Percentiles rank a stretch among this genome's conserved stretches.
Conservation (phyloP, 2,888 invertebrate species). For the Vannuccia rotundouncinata region DNA sequence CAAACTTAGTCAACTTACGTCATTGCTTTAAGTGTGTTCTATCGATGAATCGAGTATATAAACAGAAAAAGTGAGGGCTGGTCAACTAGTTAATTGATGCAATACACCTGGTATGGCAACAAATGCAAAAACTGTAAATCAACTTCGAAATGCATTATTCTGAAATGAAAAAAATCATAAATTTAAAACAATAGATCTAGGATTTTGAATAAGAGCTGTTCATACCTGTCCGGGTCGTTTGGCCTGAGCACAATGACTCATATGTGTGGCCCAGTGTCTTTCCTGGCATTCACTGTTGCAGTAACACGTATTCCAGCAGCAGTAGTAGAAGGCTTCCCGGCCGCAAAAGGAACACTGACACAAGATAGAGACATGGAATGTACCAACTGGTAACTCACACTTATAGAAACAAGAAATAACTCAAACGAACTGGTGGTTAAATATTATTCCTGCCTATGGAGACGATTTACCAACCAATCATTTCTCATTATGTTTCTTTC, state of each 20-base stretch:
- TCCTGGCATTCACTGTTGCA: conserved; percentile 34
- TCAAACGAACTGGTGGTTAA: no score
- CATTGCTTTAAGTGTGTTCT: background rate
- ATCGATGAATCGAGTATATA: background rate
- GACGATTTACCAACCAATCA: no score
- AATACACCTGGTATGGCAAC: background rate
- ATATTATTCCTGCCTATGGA: no score
- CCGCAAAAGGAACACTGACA: conserved; percentile 35
- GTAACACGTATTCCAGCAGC: conserved; percentile 39
- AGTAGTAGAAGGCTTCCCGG: conserved; percentile 28
- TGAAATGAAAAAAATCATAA: background rate
- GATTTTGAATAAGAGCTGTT: background rate
- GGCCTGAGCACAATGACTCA: conserved; percentile 33
- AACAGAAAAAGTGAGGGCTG: no score
- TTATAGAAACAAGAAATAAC: no score
- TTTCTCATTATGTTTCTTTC: no score
- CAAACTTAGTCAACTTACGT: background rate
- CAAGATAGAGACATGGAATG: background rate
- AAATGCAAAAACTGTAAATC: background rate
- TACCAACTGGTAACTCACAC: no score
- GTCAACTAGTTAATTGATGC: background rate
- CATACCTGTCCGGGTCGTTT: conserved; percentile 15
- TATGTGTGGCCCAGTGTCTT: conserved; percentile 33
- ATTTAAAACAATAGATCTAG: background rate
- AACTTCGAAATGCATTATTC: background rate